These are phyloP conservation scores for Prochilodus magdalenae DNA, from an alignment of 2,113 vertebrate species.

Conservation along the genomic window DNA sequence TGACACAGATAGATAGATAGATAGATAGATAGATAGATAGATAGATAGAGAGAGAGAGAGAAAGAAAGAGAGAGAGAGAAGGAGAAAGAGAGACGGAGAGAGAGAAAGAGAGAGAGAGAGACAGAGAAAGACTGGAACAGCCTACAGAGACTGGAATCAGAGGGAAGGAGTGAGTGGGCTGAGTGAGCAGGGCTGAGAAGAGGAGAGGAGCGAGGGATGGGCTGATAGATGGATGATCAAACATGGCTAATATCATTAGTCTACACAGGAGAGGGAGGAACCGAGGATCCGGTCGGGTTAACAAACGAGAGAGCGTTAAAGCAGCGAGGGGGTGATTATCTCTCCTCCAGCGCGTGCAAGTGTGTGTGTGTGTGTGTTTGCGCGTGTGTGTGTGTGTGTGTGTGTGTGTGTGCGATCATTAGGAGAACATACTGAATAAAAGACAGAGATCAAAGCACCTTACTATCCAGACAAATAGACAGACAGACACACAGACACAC, in stretches of 20 bases:
- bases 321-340: conserved; percentile 23
- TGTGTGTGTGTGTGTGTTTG: no score
- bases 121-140: not conserved
- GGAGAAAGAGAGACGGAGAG: no score
- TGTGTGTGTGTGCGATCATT: conserved; percentile 51
- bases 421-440: no score
- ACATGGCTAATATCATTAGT: conserved; percentile 63
- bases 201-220: conserved; percentile 8
- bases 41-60: no score
- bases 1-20: no score
- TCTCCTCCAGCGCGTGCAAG: no score
- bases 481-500: no score
- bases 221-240: conserved; percentile 57
- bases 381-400: no score
- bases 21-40: no score
- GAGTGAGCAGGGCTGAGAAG: conserved; percentile 14
- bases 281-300: conserved; percentile 14
- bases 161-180: conserved; percentile 10
- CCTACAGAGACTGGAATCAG: not conserved
- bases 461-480: conserved; percentile 2
- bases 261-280: conserved; percentile 43
- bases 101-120: conserved; percentile 49
- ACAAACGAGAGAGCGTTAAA: conserved; percentile 58
- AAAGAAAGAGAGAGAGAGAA: no score
- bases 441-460: not conserved